phyloP scores from a whole-genome alignment of 2,113 vertebrate species.

The Laterallus jamaicensis region DNA sequence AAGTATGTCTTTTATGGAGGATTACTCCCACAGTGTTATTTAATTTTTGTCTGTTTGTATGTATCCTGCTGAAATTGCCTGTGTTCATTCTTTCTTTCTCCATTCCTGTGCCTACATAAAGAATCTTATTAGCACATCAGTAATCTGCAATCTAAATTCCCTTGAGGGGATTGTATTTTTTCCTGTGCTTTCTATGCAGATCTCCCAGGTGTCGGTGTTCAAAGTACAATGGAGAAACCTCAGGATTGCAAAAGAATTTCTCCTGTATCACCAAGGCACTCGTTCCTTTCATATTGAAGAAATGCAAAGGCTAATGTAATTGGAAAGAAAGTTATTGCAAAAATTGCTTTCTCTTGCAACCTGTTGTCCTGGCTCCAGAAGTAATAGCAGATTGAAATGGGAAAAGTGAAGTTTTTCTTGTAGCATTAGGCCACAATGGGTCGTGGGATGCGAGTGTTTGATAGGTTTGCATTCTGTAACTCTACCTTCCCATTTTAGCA shows the following conservation, averaged over 20 bases:
- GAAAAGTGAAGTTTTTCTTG: not conserved
- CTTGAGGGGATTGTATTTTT: not conserved
- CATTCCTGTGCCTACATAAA: not conserved
- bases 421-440: not conserved
- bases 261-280: not conserved
- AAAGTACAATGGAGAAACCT: not conserved
- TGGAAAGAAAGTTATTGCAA: not conserved
- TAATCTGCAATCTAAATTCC: not conserved
- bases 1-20: not conserved
- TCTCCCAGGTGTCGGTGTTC: not conserved
- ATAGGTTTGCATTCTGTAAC: not conserved
- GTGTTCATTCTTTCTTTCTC: not conserved
- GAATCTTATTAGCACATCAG: slow-evolving; percentile 17
- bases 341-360: not conserved
- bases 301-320: not conserved
- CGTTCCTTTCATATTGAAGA: not conserved
- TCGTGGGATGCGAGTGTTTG: not conserved
- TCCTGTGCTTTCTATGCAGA: not conserved
- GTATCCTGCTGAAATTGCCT: not conserved
- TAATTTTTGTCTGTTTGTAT: not conserved
- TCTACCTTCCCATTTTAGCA: fast-evolving
- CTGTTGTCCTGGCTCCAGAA: not conserved
- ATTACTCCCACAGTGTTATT: not conserved
- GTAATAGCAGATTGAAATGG: not conserved
- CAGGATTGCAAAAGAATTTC: not conserved